Conservation (phyloP, 2,797 vertebrate species). For the Coregonus sp. region DNA sequence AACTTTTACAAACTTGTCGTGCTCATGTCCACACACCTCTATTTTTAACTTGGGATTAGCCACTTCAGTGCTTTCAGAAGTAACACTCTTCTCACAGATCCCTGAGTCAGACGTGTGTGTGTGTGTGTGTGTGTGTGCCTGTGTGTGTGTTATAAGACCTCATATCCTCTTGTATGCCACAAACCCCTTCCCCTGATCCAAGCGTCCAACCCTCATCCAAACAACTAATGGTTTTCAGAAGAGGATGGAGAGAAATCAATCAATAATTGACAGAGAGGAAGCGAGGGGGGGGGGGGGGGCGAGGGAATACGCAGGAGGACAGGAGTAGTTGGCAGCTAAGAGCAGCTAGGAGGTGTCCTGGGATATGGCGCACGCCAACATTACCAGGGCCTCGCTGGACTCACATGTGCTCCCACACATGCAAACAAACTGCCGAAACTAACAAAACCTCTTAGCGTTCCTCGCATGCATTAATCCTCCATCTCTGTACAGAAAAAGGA, state of each 20-base stretch:
- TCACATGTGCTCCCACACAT: background rate
- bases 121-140: slow-evolving; percentile 3
- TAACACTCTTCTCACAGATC: background rate
- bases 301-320: background rate
- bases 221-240: slow-evolving; percentile 46
- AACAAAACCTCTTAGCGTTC: slow-evolving; percentile 42
- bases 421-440: background rate
- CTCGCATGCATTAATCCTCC: slow-evolving; percentile 58
- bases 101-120: background rate
- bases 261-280: slow-evolving; percentile 27
- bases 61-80: background rate
- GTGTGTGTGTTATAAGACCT: slow-evolving; percentile 10
- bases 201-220: slow-evolving; percentile 13
- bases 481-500: slow-evolving; percentile 36
- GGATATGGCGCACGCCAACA: slow-evolving; percentile 30
- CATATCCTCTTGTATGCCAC: slow-evolving; percentile 3
- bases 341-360: slow-evolving; percentile 55
- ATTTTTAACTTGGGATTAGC: background rate
- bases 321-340: slow-evolving; percentile 53
- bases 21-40: background rate
- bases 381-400: background rate
- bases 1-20: background rate
- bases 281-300: slow-evolving; percentile 25
- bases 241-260: slow-evolving; percentile 50
- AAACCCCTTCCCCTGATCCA: slow-evolving; percentile 18